Percentiles rank a stretch among this genome's conserved stretches.
Conservation (phyloP, 1,140 invertebrate species). For the Bombus superbus region DNA sequence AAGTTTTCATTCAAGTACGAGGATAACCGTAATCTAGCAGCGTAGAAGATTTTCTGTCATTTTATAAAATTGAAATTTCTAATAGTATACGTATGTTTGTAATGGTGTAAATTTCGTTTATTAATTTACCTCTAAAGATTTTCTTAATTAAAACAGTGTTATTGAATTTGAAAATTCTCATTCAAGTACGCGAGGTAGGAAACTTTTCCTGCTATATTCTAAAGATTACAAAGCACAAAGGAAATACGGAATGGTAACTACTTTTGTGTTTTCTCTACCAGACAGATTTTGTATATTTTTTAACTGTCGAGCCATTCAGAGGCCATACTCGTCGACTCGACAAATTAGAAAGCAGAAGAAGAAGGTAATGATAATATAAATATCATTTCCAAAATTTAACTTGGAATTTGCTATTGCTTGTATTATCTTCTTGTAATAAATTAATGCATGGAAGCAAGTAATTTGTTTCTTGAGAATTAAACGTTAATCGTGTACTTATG, state of each 20-base stretch:
- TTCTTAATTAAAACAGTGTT: background rate
- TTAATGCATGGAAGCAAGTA: too few species aligned
- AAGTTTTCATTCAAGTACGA: background rate
- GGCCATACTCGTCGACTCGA: too few species aligned
- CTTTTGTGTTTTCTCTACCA: conserved; percentile 7
- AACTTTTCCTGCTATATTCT: background rate
- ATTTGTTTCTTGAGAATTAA: too few species aligned
- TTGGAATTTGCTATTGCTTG: too few species aligned
- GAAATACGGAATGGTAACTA: conserved; percentile 40
- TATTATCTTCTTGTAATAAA: too few species aligned
- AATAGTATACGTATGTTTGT: background rate
- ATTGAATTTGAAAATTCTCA: conserved; percentile 2
- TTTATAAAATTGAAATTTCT: background rate
- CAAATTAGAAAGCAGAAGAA: too few species aligned
- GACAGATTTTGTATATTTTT: too few species aligned
- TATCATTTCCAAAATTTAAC: too few species aligned
- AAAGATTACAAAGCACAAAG: conserved; percentile 14
- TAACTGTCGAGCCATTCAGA: too few species aligned
- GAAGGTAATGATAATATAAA: too few species aligned
- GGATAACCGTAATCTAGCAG: too few species aligned
- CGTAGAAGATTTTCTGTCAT: too few species aligned
- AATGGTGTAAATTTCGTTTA: background rate
- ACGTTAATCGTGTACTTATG: background rate
- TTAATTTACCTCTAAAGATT: background rate
- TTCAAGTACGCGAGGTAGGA: background rate